Percentiles rank a stretch among this genome's conserved stretches.
Evolutionary conservation across 2,888 invertebrate species (phyloP).

Genomic region (Labia minor): DNA sequence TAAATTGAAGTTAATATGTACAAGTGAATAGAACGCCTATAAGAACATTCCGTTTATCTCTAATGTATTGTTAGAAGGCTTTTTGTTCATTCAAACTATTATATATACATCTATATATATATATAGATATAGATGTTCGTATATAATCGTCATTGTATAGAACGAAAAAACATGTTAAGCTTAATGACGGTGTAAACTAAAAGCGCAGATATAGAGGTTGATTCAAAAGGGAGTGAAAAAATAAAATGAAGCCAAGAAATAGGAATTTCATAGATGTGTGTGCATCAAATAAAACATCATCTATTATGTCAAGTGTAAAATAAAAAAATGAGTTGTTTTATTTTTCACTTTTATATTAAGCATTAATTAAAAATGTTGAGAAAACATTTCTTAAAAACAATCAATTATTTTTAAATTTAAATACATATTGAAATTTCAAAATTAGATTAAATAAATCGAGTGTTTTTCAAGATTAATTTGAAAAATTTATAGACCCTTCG

Average conservation of each 20-base stretch:
- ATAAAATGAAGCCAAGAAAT: too few species aligned
- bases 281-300: too few species aligned
- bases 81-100: conserved; percentile 7
- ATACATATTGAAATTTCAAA: too few species aligned
- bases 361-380: too few species aligned
- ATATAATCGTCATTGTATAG: not conserved
- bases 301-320: too few species aligned
- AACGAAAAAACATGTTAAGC: not conserved
- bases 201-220: not conserved
- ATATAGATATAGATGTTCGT: not conserved
- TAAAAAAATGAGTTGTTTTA: too few species aligned
- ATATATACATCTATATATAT: not conserved
- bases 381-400: too few species aligned
- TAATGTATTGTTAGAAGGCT: not conserved
- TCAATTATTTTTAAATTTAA: too few species aligned
- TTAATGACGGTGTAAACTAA: conserved; percentile 13
- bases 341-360: too few species aligned
- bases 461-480: too few species aligned
- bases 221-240: not conserved
- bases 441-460: too few species aligned
- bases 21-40: not conserved
- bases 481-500: too few species aligned
- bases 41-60: conserved; percentile 8
- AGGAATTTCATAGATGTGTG: not conserved
- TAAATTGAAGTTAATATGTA: not conserved